Conservation (phyloP, 2,113 vertebrate species). For the Myotis yumanensis region DNA sequence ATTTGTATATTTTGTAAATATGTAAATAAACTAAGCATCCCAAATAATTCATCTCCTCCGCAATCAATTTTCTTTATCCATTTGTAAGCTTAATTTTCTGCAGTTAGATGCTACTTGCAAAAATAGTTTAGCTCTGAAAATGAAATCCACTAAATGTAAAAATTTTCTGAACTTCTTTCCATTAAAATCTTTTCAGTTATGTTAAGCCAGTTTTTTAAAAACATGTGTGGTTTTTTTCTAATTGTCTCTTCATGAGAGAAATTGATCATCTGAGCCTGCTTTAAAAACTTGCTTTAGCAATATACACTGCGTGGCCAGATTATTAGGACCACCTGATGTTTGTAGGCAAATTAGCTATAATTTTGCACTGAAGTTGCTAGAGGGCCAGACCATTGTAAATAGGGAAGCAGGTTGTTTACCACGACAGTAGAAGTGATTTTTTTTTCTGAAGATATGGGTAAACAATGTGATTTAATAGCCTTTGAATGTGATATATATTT, state of each 20-base stretch:
- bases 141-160: not conserved
- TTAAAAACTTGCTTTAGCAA: not conserved
- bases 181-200: slow-evolving; percentile 29
- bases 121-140: not conserved
- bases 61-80: not conserved
- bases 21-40: not conserved
- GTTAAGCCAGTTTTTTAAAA: not conserved
- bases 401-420: no score
- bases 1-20: not conserved
- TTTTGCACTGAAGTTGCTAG: no score
- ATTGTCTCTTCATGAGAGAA: slow-evolving; percentile 4
- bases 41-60: not conserved
- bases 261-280: not conserved
- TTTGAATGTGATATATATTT: no score
- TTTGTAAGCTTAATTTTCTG: slow-evolving; percentile 12
- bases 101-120: not conserved
- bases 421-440: no score
- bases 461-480: no score
- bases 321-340: no score
- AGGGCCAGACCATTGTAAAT: no score
- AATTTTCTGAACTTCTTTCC: not conserved
- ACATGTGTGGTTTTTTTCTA: not conserved
- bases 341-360: no score
- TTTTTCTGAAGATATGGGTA: no score
- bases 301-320: not conserved